Evolutionary conservation across 2,113 vertebrate species (phyloP).

Genomic region (Mustela lutreola): DNA sequence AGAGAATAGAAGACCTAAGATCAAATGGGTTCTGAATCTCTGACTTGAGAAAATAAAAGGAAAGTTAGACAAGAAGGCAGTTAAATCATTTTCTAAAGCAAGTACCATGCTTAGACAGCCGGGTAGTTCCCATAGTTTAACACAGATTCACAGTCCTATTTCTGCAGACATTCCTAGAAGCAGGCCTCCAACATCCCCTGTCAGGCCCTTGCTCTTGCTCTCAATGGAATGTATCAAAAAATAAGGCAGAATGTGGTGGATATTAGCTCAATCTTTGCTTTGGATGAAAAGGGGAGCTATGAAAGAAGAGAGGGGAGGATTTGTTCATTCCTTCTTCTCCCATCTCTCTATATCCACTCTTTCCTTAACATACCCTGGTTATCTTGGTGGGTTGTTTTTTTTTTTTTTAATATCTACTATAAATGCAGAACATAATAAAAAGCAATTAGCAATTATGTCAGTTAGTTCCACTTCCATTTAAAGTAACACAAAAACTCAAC

Average conservation of each 20-base stretch:
- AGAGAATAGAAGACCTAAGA: not conserved
- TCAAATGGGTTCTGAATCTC: not conserved
- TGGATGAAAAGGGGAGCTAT: not conserved
- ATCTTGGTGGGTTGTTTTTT: not conserved
- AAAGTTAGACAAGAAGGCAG: not conserved
- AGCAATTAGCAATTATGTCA: slow-evolving; percentile 9
- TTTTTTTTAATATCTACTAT: not conserved
- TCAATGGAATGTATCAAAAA: not conserved
- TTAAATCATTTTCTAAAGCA: not conserved
- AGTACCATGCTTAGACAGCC: not conserved
- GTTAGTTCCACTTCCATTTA: not conserved
- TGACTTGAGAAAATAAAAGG: slow-evolving; percentile 11
- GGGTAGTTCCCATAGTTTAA: not conserved
- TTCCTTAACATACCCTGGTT: not conserved
- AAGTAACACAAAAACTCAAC: slow-evolving; percentile 28
- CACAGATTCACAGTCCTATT: not conserved
- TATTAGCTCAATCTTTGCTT: not conserved
- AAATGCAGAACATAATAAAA: slow-evolving; percentile 13
- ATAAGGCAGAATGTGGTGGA: not conserved
- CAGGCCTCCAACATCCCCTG: not conserved
- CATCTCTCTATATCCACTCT: not conserved
- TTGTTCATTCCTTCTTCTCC: not conserved
- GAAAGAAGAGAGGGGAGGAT: not conserved
- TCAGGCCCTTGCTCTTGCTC: not conserved
- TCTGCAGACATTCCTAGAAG: not conserved